Conservation (phyloP, 2,888 invertebrate species). For the Tetragnatha montana region DNA sequence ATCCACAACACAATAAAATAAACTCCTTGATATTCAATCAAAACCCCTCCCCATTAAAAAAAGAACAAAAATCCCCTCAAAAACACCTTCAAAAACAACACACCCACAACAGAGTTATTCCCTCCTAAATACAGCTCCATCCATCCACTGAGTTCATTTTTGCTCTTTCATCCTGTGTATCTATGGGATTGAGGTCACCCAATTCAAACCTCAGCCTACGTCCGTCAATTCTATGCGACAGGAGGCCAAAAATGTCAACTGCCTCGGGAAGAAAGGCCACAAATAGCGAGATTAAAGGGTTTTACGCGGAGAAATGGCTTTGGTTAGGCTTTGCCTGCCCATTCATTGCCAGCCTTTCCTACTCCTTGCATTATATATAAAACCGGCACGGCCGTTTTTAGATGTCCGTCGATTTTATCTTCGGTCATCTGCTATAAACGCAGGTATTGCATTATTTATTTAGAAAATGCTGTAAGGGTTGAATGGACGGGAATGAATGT, state of each 20-base stretch:
- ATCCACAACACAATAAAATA: background rate
- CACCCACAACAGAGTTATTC: background rate
- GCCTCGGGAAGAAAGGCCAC: constrained; percentile 32
- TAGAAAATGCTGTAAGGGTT: no score
- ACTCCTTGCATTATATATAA: no score
- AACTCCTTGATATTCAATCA: background rate
- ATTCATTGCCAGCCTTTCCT: no score
- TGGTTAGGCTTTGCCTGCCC: background rate
- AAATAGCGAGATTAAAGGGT: constrained; percentile 6
- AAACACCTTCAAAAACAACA: constrained; percentile 23
- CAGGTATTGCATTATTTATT: no score
- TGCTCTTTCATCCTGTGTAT: constrained; percentile 32
- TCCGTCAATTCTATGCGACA: constrained; percentile 48
- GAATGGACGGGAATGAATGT: no score
- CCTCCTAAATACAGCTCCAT: constrained; percentile 46
- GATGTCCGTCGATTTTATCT: no score
- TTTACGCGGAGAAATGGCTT: background rate
- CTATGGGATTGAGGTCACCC: constrained; percentile 57
- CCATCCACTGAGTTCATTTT: constrained; percentile 13
- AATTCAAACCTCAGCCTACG: constrained; percentile 56
- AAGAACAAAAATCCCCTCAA: background rate
- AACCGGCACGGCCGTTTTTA: no score
- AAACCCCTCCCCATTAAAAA: background rate
- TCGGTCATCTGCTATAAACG: no score
- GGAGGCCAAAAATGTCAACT: constrained; percentile 59